A percentile compares a stretch with the other conserved stretches of the same genome.
Evolutionary conservation across 2,113 vertebrate species (phyloP).

Genomic region (Fulmarus glacialis): DNA sequence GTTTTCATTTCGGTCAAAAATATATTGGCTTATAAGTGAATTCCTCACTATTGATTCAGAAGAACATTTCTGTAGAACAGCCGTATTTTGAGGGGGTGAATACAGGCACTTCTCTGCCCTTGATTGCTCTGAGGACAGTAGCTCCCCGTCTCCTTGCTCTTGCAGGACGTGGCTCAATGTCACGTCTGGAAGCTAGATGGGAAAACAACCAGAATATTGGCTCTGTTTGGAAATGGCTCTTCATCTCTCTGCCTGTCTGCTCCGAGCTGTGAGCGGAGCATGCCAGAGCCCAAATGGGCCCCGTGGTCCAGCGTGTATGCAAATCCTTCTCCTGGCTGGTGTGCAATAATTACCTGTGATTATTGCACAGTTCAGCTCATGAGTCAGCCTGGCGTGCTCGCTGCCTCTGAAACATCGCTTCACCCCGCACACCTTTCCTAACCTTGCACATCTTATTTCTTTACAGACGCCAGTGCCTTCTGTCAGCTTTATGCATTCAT

Average conservation of each 20-base stretch:
- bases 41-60: background rate
- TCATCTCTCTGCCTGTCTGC: background rate
- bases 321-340: background rate
- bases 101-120: background rate
- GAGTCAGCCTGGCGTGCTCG: background rate
- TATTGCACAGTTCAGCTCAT: slow-evolving; percentile 59
- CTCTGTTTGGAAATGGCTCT: background rate
- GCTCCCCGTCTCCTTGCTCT: background rate
- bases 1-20: background rate
- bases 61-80: background rate
- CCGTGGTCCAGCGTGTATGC: background rate
- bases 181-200: background rate
- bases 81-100: background rate
- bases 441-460: slow-evolving; percentile 24
- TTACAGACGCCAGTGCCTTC: background rate
- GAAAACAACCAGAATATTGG: background rate
- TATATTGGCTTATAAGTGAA: background rate
- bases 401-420: background rate
- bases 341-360: slow-evolving; percentile 49
- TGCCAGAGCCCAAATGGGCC: background rate
- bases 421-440: slow-evolving; percentile 5
- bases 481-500: slow-evolving; percentile 8
- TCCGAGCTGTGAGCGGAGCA: background rate
- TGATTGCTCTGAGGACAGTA: background rate
- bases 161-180: background rate